phyloP scores from a whole-genome alignment of 2,113 vertebrate species.

The Leptocoma aspasia region DNA sequence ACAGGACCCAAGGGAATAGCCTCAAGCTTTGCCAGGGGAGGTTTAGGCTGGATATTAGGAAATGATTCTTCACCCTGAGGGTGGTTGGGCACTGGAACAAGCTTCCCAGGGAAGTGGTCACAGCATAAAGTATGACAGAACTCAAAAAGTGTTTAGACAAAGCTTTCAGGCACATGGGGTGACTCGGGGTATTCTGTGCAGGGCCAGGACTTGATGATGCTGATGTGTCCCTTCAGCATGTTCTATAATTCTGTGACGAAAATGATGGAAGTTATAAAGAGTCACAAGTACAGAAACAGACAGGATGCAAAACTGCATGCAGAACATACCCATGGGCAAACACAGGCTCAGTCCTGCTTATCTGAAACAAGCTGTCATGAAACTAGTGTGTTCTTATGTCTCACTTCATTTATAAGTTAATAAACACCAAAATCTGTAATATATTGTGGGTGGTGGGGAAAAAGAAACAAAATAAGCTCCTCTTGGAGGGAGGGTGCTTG shows the following conservation, averaged over 20 bases:
- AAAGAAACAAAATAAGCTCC: neutral
- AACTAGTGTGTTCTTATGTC: neutral
- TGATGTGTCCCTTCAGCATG: neutral
- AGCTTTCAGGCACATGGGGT: neutral
- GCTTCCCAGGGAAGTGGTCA: neutral
- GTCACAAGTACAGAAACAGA: neutral
- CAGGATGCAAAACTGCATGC: neutral
- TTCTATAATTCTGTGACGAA: neutral
- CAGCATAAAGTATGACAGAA: neutral
- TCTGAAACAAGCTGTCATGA: neutral
- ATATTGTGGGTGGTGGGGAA: rapidly evolving
- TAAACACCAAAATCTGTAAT: neutral
- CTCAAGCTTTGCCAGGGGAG: neutral
- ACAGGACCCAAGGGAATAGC: neutral
- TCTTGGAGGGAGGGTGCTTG: neutral
- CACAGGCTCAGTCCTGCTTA: neutral
- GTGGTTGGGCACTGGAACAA: neutral
- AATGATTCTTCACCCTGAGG: neutral
- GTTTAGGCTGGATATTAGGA: neutral
- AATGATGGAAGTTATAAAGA: neutral
- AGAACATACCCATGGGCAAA: neutral
- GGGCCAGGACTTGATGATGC: neutral
- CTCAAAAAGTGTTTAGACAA: neutral
- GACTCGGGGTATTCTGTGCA: neutral
- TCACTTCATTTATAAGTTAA: neutral